Percentiles rank a stretch among this genome's conserved stretches.
Conservation (phyloP, 2,888 invertebrate genomes). For the Eucera pruinosa region DNA sequence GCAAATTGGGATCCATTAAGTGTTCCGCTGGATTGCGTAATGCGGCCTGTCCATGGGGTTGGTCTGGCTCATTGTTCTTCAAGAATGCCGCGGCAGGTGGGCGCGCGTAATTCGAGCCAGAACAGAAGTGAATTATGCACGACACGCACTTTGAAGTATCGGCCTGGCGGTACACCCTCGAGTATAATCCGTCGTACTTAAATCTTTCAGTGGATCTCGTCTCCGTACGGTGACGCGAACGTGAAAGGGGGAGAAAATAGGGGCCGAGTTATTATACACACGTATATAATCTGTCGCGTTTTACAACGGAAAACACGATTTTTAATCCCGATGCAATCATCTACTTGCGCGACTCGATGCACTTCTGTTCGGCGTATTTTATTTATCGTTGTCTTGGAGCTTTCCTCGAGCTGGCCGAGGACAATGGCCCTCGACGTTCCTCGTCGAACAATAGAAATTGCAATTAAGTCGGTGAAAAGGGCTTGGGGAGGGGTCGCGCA, state of each 20-base stretch:
- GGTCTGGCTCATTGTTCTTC: slow-evolving; percentile 59
- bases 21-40: slow-evolving; percentile 53
- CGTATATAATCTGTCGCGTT: too few relatives aligned
- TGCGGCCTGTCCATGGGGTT: slow-evolving; percentile 8
- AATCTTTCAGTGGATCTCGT: slow-evolving; percentile 39
- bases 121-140: slow-evolving; percentile 55
- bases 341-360: too few relatives aligned
- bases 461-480: slow-evolving; percentile 24
- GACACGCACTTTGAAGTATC: slow-evolving; percentile 58
- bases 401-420: background rate
- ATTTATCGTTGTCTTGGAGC: slow-evolving; percentile 2
- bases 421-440: background rate
- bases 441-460: slow-evolving; percentile 38
- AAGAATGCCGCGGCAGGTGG: slow-evolving; percentile 44
- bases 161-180: slow-evolving; percentile 41
- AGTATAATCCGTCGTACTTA: slow-evolving; percentile 54
- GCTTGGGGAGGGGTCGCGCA: background rate
- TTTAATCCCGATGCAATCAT: background rate
- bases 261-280: too few relatives aligned
- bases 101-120: slow-evolving; percentile 52
- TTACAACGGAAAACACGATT: background rate
- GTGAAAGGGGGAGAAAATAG: background rate
- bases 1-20: slow-evolving; percentile 39
- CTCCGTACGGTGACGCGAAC: background rate
- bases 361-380: background rate